These are phyloP conservation scores for Phymorhynchus buccinoides DNA, from an alignment of 1,140 invertebrate species.

Conservation along the genomic window DNA sequence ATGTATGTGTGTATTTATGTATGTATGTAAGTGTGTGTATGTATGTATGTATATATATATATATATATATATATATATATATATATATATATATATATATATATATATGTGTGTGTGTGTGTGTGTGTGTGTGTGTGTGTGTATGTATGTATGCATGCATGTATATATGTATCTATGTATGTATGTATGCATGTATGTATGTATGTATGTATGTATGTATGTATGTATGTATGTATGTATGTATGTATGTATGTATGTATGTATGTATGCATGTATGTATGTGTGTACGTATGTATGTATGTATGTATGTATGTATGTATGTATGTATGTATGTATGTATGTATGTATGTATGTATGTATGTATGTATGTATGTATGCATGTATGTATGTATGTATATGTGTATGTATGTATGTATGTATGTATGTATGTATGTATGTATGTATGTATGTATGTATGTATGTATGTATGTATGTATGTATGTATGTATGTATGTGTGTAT, in stretches of 20 bases:
- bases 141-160: not conserved
- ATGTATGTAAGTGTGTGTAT: too few species aligned
- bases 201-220: not conserved
- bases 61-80: not conserved
- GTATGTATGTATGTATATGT: not conserved
- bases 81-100: not conserved
- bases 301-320: not conserved
- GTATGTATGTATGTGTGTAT: too few species aligned
- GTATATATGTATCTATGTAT: too few species aligned
- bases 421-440: not conserved
- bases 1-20: not conserved
- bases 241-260: not conserved
- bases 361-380: not conserved
- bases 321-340: not conserved
- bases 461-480: constrained; percentile 12
- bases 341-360: not conserved
- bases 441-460: constrained; percentile 4
- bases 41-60: not conserved
- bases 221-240: not conserved
- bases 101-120: not conserved
- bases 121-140: not conserved
- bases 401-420: not conserved
- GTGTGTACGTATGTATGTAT: constrained; percentile 11
- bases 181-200: not conserved
- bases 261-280: not conserved